Evolutionary conservation across 2,797 vertebrate species (phyloP).

Genomic region (Anguilla anguilla): DNA sequence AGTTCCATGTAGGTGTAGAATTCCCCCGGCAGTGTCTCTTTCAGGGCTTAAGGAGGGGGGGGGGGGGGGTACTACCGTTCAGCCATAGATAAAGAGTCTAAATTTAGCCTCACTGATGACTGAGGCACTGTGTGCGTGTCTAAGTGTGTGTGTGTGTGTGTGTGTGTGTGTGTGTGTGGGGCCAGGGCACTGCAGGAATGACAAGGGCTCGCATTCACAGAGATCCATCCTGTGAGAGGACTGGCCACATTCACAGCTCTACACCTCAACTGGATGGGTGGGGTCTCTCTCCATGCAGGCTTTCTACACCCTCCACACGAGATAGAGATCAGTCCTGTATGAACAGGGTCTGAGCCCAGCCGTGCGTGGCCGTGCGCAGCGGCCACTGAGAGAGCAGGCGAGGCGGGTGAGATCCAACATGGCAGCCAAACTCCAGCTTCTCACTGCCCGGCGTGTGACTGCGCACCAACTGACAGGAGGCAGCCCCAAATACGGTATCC

Average conservation of each 20-base stretch:
- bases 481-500: neutral
- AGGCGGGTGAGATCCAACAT: neutral
- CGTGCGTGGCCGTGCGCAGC: constrained; percentile 34
- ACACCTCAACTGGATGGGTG: neutral
- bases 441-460: neutral
- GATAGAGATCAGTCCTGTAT: neutral
- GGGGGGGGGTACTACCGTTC: constrained; percentile 19
- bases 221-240: neutral
- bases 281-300: neutral
- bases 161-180: neutral
- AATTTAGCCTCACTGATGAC: constrained; percentile 50
- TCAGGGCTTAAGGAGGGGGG: constrained; percentile 27
- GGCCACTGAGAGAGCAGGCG: neutral
- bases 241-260: neutral
- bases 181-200: neutral
- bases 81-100: constrained; percentile 37
- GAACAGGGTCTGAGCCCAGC: constrained; percentile 22
- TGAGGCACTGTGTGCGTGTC: neutral
- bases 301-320: neutral
- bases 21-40: constrained; percentile 21
- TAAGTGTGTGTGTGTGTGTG: neutral
- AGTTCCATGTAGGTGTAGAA: constrained; percentile 37
- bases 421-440: neutral
- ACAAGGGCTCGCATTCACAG: neutral
- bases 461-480: neutral